Conservation (phyloP, 1,140 invertebrate genomes). For the Spodoptera litura region DNA sequence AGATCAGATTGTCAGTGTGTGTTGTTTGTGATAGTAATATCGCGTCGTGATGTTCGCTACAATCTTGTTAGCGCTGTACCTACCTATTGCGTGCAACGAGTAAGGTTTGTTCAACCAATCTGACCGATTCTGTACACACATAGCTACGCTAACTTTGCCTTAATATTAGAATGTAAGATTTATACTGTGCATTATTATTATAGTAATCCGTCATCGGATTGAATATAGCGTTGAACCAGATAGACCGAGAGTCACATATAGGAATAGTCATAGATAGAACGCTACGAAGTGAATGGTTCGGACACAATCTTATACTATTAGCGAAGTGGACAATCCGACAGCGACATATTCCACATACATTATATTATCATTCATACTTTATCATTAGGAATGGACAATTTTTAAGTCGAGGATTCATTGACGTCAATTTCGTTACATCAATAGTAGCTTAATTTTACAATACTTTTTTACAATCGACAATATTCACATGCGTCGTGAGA, state of each 20-base stretch:
- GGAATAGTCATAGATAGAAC: constrained; percentile 52
- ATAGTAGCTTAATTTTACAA: constrained; percentile 52
- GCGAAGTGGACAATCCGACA: constrained; percentile 70
- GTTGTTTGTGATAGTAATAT: constrained; percentile 1
- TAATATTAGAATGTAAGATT: constrained; percentile 73
- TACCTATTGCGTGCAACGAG: neutral
- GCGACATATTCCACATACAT: constrained; percentile 60
- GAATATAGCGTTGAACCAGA: constrained; percentile 46
- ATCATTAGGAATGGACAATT: constrained; percentile 68
- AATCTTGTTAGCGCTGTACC: neutral
- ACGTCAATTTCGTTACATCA: constrained; percentile 55
- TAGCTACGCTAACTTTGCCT: constrained; percentile 69
- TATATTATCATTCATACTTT: constrained; percentile 59
- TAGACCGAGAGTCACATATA: constrained; percentile 47
- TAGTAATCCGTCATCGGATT: constrained; percentile 44
- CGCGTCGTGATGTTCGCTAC: constrained; percentile 9
- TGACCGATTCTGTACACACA: constrained; percentile 64
- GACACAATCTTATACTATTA: constrained; percentile 66
- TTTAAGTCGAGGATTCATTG: constrained; percentile 59
- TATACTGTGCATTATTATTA: constrained; percentile 66
- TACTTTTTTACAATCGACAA: constrained; percentile 55
- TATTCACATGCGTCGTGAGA: constrained; percentile 43
- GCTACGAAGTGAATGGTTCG: constrained; percentile 62
- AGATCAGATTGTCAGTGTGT: constrained; percentile 60
- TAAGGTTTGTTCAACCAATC: constrained; percentile 51